Conservation (phyloP, 2,113 vertebrate genomes). For the Cnemophilus loriae region DNA sequence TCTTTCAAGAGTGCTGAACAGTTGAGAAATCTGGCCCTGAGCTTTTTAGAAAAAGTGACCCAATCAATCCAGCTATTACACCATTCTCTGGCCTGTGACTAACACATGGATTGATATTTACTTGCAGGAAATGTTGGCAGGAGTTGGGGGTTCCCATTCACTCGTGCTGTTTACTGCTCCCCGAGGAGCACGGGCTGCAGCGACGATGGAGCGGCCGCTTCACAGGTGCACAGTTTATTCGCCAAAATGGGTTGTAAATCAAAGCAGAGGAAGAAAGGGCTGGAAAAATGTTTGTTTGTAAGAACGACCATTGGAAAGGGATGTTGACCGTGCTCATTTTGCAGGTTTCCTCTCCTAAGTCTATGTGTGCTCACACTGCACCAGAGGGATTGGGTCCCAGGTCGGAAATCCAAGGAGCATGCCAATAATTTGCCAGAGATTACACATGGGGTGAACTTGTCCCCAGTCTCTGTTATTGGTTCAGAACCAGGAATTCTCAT, state of each 20-base stretch:
- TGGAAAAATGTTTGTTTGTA: background rate
- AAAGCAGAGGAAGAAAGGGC: background rate
- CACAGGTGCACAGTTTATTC: background rate
- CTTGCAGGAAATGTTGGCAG: background rate
- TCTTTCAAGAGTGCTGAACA: background rate
- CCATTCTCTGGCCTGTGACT: background rate
- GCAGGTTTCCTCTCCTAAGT: background rate
- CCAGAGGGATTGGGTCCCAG: background rate
- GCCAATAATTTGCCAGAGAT: background rate
- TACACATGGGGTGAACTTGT: background rate
- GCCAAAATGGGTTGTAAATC: background rate
- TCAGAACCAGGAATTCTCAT: conserved; percentile 20
- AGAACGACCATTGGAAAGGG: background rate
- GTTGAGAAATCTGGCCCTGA: background rate
- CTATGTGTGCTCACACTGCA: background rate
- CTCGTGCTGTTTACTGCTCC: background rate
- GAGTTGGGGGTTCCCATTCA: background rate
- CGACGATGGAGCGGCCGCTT: background rate
- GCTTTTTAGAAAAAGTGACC: background rate
- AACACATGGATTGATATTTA: background rate
- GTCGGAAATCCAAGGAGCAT: background rate
- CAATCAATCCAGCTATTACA: background rate
- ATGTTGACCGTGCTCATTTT: background rate
- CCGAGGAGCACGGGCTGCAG: background rate
- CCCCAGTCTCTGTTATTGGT: background rate